Evolutionary conservation across 2,113 vertebrate genomes (phyloP), one percentile per base, ranked within the genome.

Genomic region (Solea senegalensis): DNA sequence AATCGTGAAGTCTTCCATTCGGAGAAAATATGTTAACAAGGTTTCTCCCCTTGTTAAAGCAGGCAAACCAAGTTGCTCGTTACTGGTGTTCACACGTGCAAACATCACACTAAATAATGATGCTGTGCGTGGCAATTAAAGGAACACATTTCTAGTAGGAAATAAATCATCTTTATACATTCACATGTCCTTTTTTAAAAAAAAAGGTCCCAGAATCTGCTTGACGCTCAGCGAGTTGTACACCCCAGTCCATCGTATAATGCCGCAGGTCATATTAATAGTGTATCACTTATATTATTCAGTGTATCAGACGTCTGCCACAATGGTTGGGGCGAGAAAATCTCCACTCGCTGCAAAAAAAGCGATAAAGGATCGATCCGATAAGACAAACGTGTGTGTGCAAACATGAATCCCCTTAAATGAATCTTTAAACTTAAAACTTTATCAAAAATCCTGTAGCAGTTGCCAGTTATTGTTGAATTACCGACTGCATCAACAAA

Each of bases 201-300:
- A 41, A 15, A 41, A 60, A 16, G 57, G 66, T 15, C 28, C 15
- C 16, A 41, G n/a, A n/a, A n/a, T n/a, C n/a, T n/a, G n/a, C 55
- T 71, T 21, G 14, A 53, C 59, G 54, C 48, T 52, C 39, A 49
- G 15, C 39, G 34, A 65, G 39, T 8, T 26, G 5, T 7, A 63
- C 50, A 15, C 21, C 13, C 8, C n/a, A 46, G 43, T 16, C 9
- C 16, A 68, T 13, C 39, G 26, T 61, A 65, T 9, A 3, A 45
- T 16, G 53, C 67, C 59, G 43, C 9, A 56, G 49, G 45, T 28
- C 60, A 15, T 50, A 28, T 82, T 65, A 57, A 69, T 39, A 56
- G 14, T 71, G 57, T 48, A 67, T 73, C 44, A 44, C 12, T 28
- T 65, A 28, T 44, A 63, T 57, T 58, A 50, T 80, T 76, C 41